phyloP scores from a whole-genome alignment of 2,888 invertebrate genomes.

The Dioctria linearis region DNA sequence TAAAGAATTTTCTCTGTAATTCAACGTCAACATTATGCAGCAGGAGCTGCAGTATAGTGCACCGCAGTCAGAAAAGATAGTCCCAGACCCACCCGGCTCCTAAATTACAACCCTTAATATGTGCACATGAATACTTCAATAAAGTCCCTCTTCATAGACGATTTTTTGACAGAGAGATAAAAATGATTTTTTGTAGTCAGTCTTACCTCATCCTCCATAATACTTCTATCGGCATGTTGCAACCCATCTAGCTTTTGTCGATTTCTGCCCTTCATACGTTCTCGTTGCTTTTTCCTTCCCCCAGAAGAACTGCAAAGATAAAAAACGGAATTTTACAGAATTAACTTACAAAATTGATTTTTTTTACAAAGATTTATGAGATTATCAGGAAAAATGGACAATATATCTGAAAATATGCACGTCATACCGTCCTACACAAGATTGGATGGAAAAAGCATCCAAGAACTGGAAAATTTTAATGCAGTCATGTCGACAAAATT shows the following conservation, averaged over 20 bases:
- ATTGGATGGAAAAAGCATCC: slow-evolving; percentile 26
- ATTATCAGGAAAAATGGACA: slow-evolving; percentile 36
- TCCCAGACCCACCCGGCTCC: background rate
- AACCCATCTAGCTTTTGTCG: slow-evolving; percentile 68
- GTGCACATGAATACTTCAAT: slow-evolving; percentile 2
- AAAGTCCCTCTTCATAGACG: slow-evolving; percentile 1
- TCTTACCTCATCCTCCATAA: slow-evolving; percentile 70
- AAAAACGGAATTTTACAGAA: slow-evolving; percentile 26
- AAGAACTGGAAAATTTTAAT: background rate
- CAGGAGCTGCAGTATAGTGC: background rate
- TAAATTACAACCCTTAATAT: background rate
- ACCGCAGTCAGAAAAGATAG: background rate
- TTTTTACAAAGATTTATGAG: slow-evolving; percentile 29
- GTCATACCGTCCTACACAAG: slow-evolving; percentile 38
- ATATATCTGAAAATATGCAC: slow-evolving; percentile 43
- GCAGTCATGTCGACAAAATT: slow-evolving; percentile 12
- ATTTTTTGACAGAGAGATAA: slow-evolving; percentile 33
- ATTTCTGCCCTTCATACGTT: slow-evolving; percentile 67
- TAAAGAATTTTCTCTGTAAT: too few relatives aligned
- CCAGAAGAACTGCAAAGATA: background rate
- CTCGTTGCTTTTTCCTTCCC: slow-evolving; percentile 64
- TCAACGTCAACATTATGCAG: too few relatives aligned
- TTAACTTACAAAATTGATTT: slow-evolving; percentile 37
- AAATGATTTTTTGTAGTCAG: slow-evolving; percentile 4
- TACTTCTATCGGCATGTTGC: slow-evolving; percentile 69